phyloP scores from a whole-genome alignment of 2,797 vertebrate species.

The Xenopus petersii region DNA sequence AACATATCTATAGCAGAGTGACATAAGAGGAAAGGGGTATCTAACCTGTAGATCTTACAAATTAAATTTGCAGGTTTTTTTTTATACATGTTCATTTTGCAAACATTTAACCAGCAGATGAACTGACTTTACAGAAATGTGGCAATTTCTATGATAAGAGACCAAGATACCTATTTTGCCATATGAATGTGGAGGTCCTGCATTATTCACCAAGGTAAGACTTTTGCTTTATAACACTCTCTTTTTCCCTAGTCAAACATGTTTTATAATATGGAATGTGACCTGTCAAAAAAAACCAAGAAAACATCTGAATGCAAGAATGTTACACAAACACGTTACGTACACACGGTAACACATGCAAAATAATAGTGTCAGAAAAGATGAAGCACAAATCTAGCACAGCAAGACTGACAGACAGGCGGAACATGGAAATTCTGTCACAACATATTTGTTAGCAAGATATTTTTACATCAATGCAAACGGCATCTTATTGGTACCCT shows the following conservation, averaged over 20 bases:
- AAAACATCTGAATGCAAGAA: neutral
- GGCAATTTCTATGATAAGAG: too few relatives aligned
- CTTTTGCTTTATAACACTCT: neutral
- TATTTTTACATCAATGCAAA: conserved; percentile 22
- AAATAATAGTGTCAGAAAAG: neutral
- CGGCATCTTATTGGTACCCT: neutral
- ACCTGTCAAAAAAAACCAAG: neutral
- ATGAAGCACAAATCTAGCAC: neutral
- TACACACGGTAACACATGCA: neutral
- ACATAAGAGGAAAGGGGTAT: too few relatives aligned
- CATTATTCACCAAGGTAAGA: too few relatives aligned
- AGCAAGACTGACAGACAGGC: neutral
- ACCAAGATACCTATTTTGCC: too few relatives aligned
- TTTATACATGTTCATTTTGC: too few relatives aligned
- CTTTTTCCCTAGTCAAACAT: neutral
- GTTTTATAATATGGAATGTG: neutral
- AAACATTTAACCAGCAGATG: too few relatives aligned
- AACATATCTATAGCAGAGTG: too few relatives aligned
- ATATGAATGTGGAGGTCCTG: too few relatives aligned
- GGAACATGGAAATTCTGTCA: conserved; percentile 1
- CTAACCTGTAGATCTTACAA: too few relatives aligned
- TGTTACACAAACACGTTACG: neutral
- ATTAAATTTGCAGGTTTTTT: too few relatives aligned
- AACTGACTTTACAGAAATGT: too few relatives aligned
- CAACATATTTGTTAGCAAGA: conserved; percentile 10